Evolutionary conservation across 2,113 vertebrate genomes (phyloP).

Genomic region (Catharus bicknelli): DNA sequence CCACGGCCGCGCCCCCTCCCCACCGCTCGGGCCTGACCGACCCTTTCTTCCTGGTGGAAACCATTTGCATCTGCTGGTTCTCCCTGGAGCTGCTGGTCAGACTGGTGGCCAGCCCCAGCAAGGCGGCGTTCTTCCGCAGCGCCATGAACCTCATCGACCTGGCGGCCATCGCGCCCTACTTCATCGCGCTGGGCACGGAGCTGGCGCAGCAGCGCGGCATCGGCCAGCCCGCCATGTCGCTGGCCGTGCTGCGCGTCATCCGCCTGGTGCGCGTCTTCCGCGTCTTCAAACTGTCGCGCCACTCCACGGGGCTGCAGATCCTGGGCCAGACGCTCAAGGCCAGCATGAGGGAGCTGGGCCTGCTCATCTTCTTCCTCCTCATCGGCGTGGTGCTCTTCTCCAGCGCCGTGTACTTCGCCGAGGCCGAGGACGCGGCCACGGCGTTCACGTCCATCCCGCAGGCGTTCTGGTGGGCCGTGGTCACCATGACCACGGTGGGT

Average conservation of each 20-base stretch:
- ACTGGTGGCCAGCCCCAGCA: not conserved
- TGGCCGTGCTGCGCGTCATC: not conserved
- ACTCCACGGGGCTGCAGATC: not conserved
- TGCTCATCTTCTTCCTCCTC: conserved; percentile 9
- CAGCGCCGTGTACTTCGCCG: not conserved
- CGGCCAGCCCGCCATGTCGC: not conserved
- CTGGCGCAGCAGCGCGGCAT: not conserved
- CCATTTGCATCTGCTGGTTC: not conserved
- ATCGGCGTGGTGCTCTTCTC: conserved; percentile 1
- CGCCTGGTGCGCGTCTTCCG: not conserved
- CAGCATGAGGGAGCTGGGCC: not conserved
- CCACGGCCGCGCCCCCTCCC: rapidly evolving
- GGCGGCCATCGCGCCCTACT: not conserved
- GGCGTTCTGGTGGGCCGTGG: not conserved
- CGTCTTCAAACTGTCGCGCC: not conserved
- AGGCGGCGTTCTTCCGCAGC: not conserved
- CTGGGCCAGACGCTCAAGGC: not conserved
- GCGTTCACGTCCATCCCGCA: not conserved
- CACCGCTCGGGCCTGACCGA: not conserved
- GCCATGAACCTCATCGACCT: conserved; percentile 29
- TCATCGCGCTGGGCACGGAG: not conserved
- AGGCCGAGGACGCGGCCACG: not conserved
- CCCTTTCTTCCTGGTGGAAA: not conserved
- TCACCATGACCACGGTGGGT: conserved; percentile 7
- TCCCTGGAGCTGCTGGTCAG: not conserved